A percentile compares a stretch with the other conserved stretches of the same genome.
Evolutionary conservation across 2,797 vertebrate genomes (phyloP).

Genomic region (Margarornis squamiger): DNA sequence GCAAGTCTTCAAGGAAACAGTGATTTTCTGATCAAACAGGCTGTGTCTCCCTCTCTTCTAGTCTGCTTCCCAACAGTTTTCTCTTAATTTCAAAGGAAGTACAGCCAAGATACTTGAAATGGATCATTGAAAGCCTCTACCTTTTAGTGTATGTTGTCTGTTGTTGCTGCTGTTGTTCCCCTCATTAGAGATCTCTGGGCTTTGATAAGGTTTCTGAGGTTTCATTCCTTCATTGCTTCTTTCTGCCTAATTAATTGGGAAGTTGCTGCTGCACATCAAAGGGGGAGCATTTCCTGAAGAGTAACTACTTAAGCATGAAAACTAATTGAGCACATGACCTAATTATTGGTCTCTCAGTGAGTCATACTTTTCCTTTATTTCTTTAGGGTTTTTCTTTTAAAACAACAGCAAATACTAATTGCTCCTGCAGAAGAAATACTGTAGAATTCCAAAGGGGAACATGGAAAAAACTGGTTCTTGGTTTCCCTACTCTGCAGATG

Average conservation of each 20-base stretch:
- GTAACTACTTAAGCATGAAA: constrained; percentile 63
- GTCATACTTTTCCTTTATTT: constrained; percentile 41
- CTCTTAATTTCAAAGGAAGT: constrained; percentile 40
- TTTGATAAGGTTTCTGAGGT: constrained; percentile 51
- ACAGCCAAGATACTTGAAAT: constrained; percentile 3
- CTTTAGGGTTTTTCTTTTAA: constrained; percentile 45
- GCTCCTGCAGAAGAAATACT: neutral
- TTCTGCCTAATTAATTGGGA: constrained; percentile 55
- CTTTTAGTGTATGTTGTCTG: constrained; percentile 9
- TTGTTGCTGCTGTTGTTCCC: constrained; percentile 32
- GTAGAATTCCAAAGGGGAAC: constrained; percentile 5
- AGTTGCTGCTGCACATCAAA: constrained; percentile 64
- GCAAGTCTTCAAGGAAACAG: constrained; percentile 22
- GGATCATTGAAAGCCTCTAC: neutral
- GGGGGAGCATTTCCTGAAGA: constrained; percentile 52
- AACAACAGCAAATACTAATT: constrained; percentile 44
- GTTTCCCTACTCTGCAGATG: neutral
- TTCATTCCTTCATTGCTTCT: constrained; percentile 53
- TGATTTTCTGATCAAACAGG: constrained; percentile 4
- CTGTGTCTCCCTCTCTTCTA: neutral
- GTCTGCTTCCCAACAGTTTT: constrained; percentile 17
- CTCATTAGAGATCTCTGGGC: constrained; percentile 58
- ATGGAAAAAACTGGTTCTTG: neutral
- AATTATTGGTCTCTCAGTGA: constrained; percentile 59
- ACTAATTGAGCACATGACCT: constrained; percentile 66